Conservation (phyloP, 2,113 vertebrate species). For the Origma solitaria region DNA sequence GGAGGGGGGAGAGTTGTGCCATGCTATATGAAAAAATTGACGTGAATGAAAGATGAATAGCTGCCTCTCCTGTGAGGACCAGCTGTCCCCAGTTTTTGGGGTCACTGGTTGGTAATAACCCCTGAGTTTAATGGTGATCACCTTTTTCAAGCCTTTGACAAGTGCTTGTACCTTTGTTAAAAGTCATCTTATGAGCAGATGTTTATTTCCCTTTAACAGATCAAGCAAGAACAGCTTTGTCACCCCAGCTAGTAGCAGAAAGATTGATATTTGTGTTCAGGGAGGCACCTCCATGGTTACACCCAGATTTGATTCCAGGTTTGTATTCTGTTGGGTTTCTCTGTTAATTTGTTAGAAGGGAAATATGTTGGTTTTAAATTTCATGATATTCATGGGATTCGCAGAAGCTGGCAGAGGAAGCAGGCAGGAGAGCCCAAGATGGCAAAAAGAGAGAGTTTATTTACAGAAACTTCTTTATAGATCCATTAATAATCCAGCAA, state of each 20-base stretch:
- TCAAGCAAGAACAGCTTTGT: slow-evolving; percentile 53
- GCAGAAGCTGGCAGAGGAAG: too few relatives aligned
- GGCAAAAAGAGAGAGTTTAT: too few relatives aligned
- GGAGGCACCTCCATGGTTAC: slow-evolving; percentile 64
- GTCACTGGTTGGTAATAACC: background rate
- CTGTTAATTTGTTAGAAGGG: background rate
- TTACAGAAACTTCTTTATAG: too few relatives aligned
- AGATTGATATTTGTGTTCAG: slow-evolving; percentile 9
- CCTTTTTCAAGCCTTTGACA: background rate
- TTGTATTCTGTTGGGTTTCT: background rate
- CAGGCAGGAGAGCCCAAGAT: too few relatives aligned
- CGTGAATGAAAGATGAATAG: background rate
- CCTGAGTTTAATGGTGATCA: background rate
- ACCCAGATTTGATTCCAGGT: slow-evolving; percentile 73
- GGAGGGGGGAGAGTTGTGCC: background rate
- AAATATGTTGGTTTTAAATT: too few relatives aligned
- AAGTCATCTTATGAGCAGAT: background rate
- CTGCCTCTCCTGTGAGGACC: background rate
- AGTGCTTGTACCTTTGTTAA: background rate
- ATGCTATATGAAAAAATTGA: fast-evolving
- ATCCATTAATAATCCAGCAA: too few relatives aligned
- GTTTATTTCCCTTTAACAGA: slow-evolving; percentile 9
- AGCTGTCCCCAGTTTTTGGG: background rate
- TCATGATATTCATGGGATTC: too few relatives aligned
- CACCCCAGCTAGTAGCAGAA: slow-evolving; percentile 62